Conservation (phyloP, 2,797 vertebrate genomes). For the Synaphobranchus kaupii region DNA sequence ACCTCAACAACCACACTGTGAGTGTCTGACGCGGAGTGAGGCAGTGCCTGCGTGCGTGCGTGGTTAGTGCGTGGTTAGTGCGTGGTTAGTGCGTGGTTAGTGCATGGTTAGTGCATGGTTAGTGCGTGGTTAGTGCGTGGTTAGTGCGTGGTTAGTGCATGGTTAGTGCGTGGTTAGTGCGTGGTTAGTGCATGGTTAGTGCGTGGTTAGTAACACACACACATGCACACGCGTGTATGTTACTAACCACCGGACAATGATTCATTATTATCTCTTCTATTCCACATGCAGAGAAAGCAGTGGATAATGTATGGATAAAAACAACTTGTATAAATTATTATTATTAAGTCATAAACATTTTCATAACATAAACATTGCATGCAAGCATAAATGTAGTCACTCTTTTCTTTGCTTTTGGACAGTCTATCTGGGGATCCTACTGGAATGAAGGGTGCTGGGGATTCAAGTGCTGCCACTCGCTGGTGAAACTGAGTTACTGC, state of each 20-base stretch:
- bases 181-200: no score
- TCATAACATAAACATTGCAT: neutral
- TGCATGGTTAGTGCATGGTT: no score
- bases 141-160: no score
- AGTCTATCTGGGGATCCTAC: slow-evolving; percentile 97
- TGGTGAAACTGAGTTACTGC: slow-evolving; percentile 97
- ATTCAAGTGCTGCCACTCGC: slow-evolving; percentile 93
- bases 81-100: neutral
- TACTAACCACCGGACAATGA: no score
- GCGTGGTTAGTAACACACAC: no score
- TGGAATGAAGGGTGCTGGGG: slow-evolving; percentile 97
- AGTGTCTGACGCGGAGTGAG: slow-evolving; percentile 35
- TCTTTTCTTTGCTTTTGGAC: slow-evolving; percentile 35
- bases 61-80: neutral
- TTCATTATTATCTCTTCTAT: no score
- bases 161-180: neutral
- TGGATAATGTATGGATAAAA: neutral
- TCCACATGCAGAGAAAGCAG: neutral
- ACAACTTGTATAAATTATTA: neutral
- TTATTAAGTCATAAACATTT: neutral
- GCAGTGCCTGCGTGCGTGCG: neutral
- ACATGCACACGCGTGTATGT: no score
- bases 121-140: neutral
- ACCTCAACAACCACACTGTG: slow-evolving; percentile 91
- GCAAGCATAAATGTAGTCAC: neutral